Percentiles rank a stretch among this genome's conserved stretches.
Conservation (phyloP, 2,797 vertebrate species). For the Ptychadena robeensis region DNA sequence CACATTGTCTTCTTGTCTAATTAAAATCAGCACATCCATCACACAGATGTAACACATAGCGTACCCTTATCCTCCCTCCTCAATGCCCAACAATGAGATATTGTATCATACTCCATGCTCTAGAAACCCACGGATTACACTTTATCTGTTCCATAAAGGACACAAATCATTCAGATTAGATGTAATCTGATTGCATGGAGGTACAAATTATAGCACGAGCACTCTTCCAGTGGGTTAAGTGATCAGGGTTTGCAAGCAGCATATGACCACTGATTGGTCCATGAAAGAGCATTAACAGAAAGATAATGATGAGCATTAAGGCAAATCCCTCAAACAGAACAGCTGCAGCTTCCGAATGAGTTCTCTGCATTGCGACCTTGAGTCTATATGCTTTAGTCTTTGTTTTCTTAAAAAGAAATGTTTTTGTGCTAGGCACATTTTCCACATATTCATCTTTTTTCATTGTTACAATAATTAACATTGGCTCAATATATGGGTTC, state of each 20-base stretch:
- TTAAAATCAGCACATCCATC: conserved; percentile 12
- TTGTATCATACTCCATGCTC: conserved; percentile 63
- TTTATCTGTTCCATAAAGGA: conserved; percentile 79
- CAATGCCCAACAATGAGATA: neutral
- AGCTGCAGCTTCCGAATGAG: conserved; percentile 76
- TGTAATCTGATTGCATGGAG: conserved; percentile 83
- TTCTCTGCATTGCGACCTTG: conserved; percentile 67
- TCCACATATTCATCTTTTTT: conserved; percentile 49
- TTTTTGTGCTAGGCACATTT: conserved; percentile 54
- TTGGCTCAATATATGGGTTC: neutral
- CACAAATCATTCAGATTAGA: conserved; percentile 81
- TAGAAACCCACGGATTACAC: conserved; percentile 75
- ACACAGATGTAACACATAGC: conserved; percentile 11
- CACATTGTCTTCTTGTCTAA: neutral
- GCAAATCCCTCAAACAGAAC: conserved; percentile 78
- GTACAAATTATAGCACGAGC: conserved; percentile 79
- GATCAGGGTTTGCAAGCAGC: conserved; percentile 77
- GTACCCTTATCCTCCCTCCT: neutral
- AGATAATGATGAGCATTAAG: conserved; percentile 84
- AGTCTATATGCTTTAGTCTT: conserved; percentile 62
- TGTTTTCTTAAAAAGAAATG: conserved; percentile 62
- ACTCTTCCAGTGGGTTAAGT: conserved; percentile 80
- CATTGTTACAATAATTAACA: neutral
- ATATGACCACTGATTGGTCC: conserved; percentile 82
- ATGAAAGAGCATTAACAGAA: conserved; percentile 80